Evolutionary conservation across 2,888 invertebrate genomes (phyloP), one percentile per base, ranked within the genome.

Genomic region (Amaurobius ferox): DNA sequence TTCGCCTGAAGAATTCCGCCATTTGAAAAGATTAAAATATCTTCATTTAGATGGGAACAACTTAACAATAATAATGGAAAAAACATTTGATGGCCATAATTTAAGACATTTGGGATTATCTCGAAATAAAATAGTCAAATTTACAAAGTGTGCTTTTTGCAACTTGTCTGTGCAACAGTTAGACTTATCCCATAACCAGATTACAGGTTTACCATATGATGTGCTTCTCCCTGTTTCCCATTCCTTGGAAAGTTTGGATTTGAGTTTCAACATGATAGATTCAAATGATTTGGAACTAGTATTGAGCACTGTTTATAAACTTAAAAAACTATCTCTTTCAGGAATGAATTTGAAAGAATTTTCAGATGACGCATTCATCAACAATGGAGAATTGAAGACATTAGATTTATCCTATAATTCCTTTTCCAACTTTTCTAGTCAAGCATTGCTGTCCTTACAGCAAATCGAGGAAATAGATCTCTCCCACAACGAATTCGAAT

Each of bases 371-470:
- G 79, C 73, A 28, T 80, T 89, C 48, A 62, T 83, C 64, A 39
- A 55, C 7, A 87, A 88, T 30, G 87, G 61, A 44, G 93, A 88
- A 89, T 91, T 96, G 86, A 93, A 93, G 79, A 93, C 93, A 87
- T 92, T 96, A 88, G 95, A 96, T 92, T 91, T 96, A 89, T 95
- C 95, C 39, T 94, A 94, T 90, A 96, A 96, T 92, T 93, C 94
- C 90, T 92, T 96, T 79, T 92, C 91, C 0, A 92, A 92, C 70
- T 92, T 95, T 89, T 94, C 93, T 11, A 92, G 92, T 39, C 93
- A 93, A 89, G 91, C 93, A 67, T 91, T 95, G 0, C 91, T 92
- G 1, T 93, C 93, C 79, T 93, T 94, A 0, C 92, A 92, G 13
- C 79, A 89, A 93, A 91, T 95, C 68, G 92, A 94, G 90, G 93